Percentiles rank a stretch among this genome's conserved stretches.
Evolutionary conservation across 2,797 vertebrate species (phyloP).

Genomic region (Catamblyrhynchus diadema): DNA sequence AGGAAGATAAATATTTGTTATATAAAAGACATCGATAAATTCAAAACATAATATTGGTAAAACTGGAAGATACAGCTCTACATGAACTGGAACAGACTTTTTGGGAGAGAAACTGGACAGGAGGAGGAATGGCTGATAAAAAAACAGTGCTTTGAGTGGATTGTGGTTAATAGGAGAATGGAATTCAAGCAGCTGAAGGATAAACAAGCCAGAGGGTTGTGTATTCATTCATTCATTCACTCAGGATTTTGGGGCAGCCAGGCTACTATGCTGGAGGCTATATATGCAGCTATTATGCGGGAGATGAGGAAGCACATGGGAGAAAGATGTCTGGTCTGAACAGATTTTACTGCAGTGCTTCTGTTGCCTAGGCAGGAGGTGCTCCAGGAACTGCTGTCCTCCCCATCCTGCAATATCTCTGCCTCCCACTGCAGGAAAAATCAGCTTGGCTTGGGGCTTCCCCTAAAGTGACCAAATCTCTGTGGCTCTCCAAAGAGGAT

Average conservation of each 20-base stretch:
- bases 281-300: not conserved
- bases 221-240: fast-evolving
- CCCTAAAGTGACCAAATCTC: not conserved
- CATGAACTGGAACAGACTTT: not conserved
- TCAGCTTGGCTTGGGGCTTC: not conserved
- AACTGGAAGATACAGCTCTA: not conserved
- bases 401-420: not conserved
- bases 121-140: not conserved
- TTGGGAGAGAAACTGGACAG: not conserved
- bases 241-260: not conserved
- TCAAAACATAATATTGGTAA: not conserved
- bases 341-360: not conserved
- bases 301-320: not conserved
- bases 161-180: not conserved
- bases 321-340: not conserved
- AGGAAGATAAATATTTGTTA: not conserved
- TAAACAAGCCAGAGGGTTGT: not conserved
- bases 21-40: not conserved
- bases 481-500: not conserved
- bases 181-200: not conserved
- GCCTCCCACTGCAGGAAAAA: not conserved
- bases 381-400: not conserved
- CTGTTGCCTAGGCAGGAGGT: not conserved
- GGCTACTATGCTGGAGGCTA: not conserved
- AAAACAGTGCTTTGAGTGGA: not conserved